Percentiles rank a stretch among this genome's conserved stretches.
These are phyloP conservation scores for Venusia cambrica DNA, from an alignment of 2,888 invertebrate genomes.

Conservation along the genomic window DNA sequence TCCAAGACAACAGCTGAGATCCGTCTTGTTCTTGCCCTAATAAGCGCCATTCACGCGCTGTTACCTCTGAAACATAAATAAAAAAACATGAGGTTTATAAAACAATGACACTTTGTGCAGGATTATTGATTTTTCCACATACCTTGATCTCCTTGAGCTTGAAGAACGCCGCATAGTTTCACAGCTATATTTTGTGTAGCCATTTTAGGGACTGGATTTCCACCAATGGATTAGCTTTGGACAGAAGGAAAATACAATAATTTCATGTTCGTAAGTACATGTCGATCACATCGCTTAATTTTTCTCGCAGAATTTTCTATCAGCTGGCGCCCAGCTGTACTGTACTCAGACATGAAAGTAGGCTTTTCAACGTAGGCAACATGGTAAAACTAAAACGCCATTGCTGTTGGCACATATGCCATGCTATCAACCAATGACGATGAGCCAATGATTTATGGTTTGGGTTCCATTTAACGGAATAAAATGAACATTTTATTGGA, in stretches of 20 bases:
- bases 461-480: slow-evolving; percentile 41
- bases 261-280: slow-evolving; percentile 53
- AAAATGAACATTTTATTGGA: background rate
- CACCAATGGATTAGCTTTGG: too few relatives aligned
- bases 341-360: slow-evolving; percentile 60
- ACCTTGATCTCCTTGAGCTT: slow-evolving; percentile 73
- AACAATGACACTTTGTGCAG: slow-evolving; percentile 10
- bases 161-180: slow-evolving; percentile 79
- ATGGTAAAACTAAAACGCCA: slow-evolving; percentile 29
- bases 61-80: slow-evolving; percentile 68
- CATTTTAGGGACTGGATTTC: slow-evolving; percentile 40
- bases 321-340: slow-evolving; percentile 76
- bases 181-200: slow-evolving; percentile 78
- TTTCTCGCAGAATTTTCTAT: slow-evolving; percentile 67
- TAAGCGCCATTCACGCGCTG: slow-evolving; percentile 89
- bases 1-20: slow-evolving; percentile 86
- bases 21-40: slow-evolving; percentile 91
- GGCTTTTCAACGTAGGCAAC: slow-evolving; percentile 48
- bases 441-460: slow-evolving; percentile 34
- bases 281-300: slow-evolving; percentile 54
- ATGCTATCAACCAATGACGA: slow-evolving; percentile 54
- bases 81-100: slow-evolving; percentile 2
- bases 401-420: slow-evolving; percentile 33
- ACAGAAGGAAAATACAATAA: too few relatives aligned
- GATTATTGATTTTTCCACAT: slow-evolving; percentile 34